A percentile compares a stretch with the other conserved stretches of the same genome.
Conservation (phyloP, 2,797 vertebrate genomes). For the Urocyon cinereoargenteus region DNA sequence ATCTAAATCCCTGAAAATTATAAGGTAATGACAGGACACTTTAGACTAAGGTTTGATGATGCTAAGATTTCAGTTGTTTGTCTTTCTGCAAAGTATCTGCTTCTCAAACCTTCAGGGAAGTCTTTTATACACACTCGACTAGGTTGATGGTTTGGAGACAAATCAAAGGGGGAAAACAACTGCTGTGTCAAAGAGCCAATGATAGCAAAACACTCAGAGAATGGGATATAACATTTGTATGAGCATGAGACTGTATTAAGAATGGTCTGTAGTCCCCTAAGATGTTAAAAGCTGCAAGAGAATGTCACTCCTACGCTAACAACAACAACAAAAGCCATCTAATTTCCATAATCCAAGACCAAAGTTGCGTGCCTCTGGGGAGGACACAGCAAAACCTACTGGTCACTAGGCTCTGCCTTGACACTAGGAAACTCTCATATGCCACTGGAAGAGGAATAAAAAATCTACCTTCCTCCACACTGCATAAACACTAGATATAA, state of each 20-base stretch:
- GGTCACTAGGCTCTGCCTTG: neutral
- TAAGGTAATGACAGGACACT: neutral
- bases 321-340: neutral
- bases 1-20: neutral
- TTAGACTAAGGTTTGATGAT: neutral
- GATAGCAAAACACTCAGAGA: neutral
- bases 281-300: neutral
- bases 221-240: neutral
- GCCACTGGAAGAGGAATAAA: neutral
- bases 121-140: neutral
- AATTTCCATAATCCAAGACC: neutral
- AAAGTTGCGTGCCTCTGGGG: neutral
- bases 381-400: neutral
- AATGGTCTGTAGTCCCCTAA: neutral
- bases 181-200: neutral
- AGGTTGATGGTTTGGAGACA: neutral
- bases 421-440: neutral
- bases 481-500: neutral
- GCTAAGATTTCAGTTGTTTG: neutral
- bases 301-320: neutral
- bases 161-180: neutral
- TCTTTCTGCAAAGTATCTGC: neutral
- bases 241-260: neutral
- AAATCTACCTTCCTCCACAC: fast-evolving
- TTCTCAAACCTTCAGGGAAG: neutral